A percentile compares a stretch with the other conserved stretches of the same genome.
These are phyloP conservation scores for Furcifer pardalis DNA, from an alignment of 2,797 vertebrate species.

Conservation along the genomic window DNA sequence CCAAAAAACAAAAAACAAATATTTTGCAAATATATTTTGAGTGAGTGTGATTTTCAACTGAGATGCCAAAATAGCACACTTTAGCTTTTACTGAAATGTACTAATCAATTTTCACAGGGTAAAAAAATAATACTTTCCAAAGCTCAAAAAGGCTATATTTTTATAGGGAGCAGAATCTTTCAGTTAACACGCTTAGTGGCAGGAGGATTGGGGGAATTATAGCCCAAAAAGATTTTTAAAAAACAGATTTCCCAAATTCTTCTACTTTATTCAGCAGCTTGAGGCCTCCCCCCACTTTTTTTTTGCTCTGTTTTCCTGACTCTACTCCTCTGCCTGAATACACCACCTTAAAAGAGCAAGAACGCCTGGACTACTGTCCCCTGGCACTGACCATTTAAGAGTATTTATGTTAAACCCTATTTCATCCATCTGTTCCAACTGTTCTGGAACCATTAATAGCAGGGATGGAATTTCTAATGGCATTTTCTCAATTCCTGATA, in stretches of 20 bases:
- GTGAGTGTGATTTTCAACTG: neutral
- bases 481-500: neutral
- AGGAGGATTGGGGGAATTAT: too few species aligned
- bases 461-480: constrained; percentile 5
- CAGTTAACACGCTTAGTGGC: too few species aligned
- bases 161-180: too few species aligned
- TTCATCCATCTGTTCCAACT: constrained; percentile 8
- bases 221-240: too few species aligned
- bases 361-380: neutral
- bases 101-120: neutral
- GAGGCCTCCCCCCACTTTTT: too few species aligned
- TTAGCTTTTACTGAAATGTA: neutral
- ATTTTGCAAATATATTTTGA: neutral
- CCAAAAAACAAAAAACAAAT: neutral
- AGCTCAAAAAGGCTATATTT: neutral
- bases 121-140: neutral
- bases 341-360: neutral
- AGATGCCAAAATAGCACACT: neutral
- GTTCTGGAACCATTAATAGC: constrained; percentile 3
- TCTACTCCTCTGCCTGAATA: neutral
- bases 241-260: neutral
- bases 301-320: neutral
- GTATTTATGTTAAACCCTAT: neutral
- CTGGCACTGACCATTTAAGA: neutral
- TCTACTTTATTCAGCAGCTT: neutral